phyloP scores from a whole-genome alignment of 2,888 invertebrate species.

The Microplitis manilae region DNA sequence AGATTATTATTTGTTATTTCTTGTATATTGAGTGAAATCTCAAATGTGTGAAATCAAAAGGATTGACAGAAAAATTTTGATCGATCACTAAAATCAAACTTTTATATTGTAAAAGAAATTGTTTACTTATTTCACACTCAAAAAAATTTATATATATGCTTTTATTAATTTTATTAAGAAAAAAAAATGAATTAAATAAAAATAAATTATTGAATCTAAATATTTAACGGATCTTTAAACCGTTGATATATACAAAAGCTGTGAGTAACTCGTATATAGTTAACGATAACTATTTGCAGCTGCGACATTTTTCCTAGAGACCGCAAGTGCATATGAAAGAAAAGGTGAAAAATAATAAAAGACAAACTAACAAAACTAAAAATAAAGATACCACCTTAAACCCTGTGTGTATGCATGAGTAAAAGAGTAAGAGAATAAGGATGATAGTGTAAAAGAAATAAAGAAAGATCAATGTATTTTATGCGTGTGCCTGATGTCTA shows the following conservation, averaged over 20 bases:
- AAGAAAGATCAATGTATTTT: background rate
- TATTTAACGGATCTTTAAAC: constrained; percentile 3
- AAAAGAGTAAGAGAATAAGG: background rate
- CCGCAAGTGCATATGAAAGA: constrained; percentile 27
- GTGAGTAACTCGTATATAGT: background rate
- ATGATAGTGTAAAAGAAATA: background rate
- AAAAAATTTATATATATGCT: background rate
- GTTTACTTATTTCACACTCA: too few relatives aligned
- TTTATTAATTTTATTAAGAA: background rate
- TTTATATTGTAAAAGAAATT: too few relatives aligned
- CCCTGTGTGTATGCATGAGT: background rate
- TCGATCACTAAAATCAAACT: too few relatives aligned
- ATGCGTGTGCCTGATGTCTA: background rate
- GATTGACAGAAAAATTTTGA: background rate
- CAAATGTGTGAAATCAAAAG: background rate
- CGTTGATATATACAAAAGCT: constrained; percentile 3
- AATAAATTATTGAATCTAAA: background rate
- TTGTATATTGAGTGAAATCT: too few relatives aligned
- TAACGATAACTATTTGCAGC: constrained; percentile 53
- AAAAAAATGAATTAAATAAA: background rate
- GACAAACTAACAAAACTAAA: background rate
- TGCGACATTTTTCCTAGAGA: constrained; percentile 60
- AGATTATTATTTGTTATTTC: too few relatives aligned
- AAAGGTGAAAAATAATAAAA: constrained; percentile 12
- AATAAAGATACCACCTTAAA: background rate